Base-by-base conservation (phyloP, 2,797 vertebrate genomes). In the Chlorospingus flavigularis region DNA sequence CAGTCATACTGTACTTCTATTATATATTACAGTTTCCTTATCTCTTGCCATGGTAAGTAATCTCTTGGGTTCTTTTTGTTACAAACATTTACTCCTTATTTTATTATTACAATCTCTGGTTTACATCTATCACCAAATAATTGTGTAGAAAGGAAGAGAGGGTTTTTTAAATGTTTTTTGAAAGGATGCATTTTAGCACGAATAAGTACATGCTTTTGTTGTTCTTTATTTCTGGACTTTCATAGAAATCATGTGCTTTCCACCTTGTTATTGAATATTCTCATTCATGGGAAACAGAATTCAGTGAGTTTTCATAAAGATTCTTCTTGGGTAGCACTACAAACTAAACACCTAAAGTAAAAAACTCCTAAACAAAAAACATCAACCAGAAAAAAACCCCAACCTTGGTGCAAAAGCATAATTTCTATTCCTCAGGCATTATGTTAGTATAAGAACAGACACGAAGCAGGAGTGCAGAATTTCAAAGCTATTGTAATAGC, bases 361-460 rank as follows among this genome's bases (percentile, higher is more conserved):
- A 45, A 74, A n/a, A 24, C 13, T 57, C 7, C 13, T 8, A 54
- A 45, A 55, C 19, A 58, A 72, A 35, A 25, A 37, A 15, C 4
- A 15, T 62, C 4, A 62, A 68, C 3, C 2, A 50, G 33, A 76
- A 50, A 62, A 54, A 39, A 72, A 43, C 0, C 2, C 8, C 54
- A 31, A 7, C 1, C 0, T 62, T 51, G 14, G 5, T 70, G 24
- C 9, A 72, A 33, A 68, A 86, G 4, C 20, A 4, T 35, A 9
- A 57, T 51, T 84, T 80, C 33, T 1, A 0, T 76, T 87, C 8
- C 8, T 39, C 0, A 1, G 14, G 2, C 14, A 55, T 45, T 53
- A 13, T 57, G 45, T 42, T 75, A n/a, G 6, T 58, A 19, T 45
- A 67, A 76, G 13, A 19, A 42, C 16, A 47, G 33, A 47, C 6